Percentiles rank a stretch among this genome's conserved stretches.
These are phyloP conservation scores for Ceratotherium simum DNA, from an alignment of 2,113 vertebrate genomes.

Conservation along the genomic window DNA sequence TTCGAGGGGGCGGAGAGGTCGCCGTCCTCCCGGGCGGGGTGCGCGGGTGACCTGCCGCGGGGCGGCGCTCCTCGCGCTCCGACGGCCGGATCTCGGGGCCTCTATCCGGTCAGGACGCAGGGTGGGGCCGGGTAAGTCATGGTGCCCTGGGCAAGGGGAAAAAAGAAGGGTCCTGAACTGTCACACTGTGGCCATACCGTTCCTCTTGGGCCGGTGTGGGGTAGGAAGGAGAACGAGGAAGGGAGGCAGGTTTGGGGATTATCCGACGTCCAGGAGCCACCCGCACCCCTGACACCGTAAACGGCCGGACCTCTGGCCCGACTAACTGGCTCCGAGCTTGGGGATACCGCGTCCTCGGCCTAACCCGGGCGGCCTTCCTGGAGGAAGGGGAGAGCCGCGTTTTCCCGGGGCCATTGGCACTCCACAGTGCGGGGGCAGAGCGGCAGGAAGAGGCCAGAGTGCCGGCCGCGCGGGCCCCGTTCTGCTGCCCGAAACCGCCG, in stretches of 20 bases:
- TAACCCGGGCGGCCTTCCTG: background rate
- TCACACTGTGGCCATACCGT: background rate
- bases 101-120: background rate
- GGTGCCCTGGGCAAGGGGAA: background rate
- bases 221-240: background rate
- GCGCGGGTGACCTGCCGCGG: background rate
- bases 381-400: background rate
- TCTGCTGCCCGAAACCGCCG: background rate
- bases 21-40: slow-evolving; percentile 30
- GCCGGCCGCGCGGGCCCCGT: background rate
- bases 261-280: background rate
- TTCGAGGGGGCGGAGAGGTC: slow-evolving; percentile 76
- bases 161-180: background rate
- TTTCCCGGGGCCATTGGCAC: background rate
- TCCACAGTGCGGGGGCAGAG: background rate
- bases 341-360: background rate
- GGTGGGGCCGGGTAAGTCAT: background rate
- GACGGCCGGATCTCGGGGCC: background rate
- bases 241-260: background rate
- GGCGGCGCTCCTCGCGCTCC: background rate
- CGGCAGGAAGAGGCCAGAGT: background rate
- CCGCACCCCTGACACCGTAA: background rate
- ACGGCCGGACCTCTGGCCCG: background rate
- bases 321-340: background rate
- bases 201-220: background rate